Evolutionary conservation across 1,140 invertebrate species (phyloP), one percentile per base, ranked within the genome.

Genomic region (Neodiprion lecontei): DNA sequence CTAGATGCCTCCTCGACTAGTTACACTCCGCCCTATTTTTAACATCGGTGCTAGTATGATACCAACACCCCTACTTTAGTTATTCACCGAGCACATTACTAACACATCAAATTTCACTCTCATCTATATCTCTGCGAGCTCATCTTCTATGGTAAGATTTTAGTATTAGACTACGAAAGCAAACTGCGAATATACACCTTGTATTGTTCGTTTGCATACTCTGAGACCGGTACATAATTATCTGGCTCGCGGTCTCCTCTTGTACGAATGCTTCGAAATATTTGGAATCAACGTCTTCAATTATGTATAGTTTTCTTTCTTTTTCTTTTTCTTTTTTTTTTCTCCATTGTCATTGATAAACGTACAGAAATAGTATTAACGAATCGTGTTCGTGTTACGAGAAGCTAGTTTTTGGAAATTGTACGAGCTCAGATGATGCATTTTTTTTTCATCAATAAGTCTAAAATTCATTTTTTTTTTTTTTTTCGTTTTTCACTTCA

Each of bases 1-100:
- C 84, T 86, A 74, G 78, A 77, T 78, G 72, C 80, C 75, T 81
- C 80, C 81, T 80, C 80, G 78, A 75, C 79, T 61, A 61, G 53
- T 61, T 17, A 61, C 53, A 12, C 53, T 14, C 53, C n/a, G n/a
- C 9, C 53, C 53, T 61, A 61, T 17, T 61, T 61, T 4, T 61
- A 61, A 17, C 9, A 61, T 61, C 53, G 11, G 8, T 61, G 53
- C 53, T 61, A 69, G 21, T 21, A 69, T 11, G 12, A 11, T 69
- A 21, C 10, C 7, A 69, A 21, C 10, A 69, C 12, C 4, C 67
- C 40, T 69, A 21, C 67, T 69, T 65, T 40, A 40, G 28, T 65
- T 65, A 65, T 21, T 14, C 23, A 12, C 21, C 4, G 40, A 28
- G 67, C 67, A 69, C 67, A 69, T 11, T 69, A 69, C n/a, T 69